Evolutionary conservation across 1,140 invertebrate species (phyloP), one percentile per base, ranked within the genome.

Genomic region (Leguminivora glycinivorella): DNA sequence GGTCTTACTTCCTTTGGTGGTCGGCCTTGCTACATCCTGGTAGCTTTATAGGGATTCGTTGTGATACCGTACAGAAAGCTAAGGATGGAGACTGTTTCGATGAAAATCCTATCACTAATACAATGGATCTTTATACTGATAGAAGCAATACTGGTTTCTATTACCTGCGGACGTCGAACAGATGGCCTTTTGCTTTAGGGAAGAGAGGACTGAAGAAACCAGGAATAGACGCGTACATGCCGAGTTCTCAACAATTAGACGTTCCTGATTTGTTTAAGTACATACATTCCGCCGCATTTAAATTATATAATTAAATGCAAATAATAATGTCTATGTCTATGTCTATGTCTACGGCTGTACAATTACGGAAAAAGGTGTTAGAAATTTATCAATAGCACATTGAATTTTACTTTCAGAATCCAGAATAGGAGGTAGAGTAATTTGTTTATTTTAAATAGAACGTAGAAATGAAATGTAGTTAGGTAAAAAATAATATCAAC

Each of bases 41-140:
- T 0, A 47, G 69, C 4, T 90, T 88, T 71, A 79, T 90, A 9
- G 86, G 79, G 0, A 71, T 90, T 1, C 72, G 86, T 58, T 90
- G 88, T 43, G 82, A 87, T 70, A 82, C 83, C 0, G 82, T 88
- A 0, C 86, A 90, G 40, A 76, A 87, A n/a, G 87, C 87, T 5
- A 77, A 85, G 12, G 47, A 84, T 10, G 79, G 70, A 24, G 71
- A 83, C 6, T 89, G 87, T 34, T 88, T 78, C 26, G 78, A 83
- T 25, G 78, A 75, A 43, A 67, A 67, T 52, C 19, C 85, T 85
- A 0, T 26, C 67, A 88, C 83, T 0, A 88, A 86, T 34, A n/a
- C 83, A 4, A 40, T 89, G 14, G 85, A 85, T 17, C 43, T 82
- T 7, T 76, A 86, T 14, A 77, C 74, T 7, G 77, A 88, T 71